A percentile compares a stretch with the other conserved stretches of the same genome.
phyloP scores from a whole-genome alignment of 2,797 vertebrate genomes.

The Potorous gilbertii region DNA sequence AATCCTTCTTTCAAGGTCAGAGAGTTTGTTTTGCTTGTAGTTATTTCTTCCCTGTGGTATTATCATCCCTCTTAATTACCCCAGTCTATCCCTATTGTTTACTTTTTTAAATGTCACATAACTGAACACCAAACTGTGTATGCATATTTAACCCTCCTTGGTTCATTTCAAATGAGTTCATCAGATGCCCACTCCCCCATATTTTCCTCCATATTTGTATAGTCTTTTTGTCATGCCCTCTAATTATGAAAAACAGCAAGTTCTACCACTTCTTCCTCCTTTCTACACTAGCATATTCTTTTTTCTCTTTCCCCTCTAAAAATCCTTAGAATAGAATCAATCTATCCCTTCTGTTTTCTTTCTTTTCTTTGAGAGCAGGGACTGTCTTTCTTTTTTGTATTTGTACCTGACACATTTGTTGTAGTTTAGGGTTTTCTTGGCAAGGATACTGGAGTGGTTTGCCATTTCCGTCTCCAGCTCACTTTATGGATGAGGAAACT shows the following conservation, averaged over 20 bases:
- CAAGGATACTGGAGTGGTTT: background rate
- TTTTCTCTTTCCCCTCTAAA: background rate
- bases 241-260: background rate
- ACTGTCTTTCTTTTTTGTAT: background rate
- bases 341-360: background rate
- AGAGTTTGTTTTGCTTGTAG: background rate
- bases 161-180: background rate
- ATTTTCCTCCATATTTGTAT: background rate
- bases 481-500: background rate
- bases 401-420: background rate
- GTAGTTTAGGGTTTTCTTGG: background rate
- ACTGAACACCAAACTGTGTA: background rate
- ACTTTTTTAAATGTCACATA: background rate
- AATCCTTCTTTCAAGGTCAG: background rate
- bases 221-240: background rate
- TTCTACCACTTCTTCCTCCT: background rate
- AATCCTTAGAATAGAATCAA: background rate
- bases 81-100: background rate
- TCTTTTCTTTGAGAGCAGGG: background rate
- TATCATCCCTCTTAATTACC: background rate
- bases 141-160: background rate
- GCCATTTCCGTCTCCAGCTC: too few relatives aligned
- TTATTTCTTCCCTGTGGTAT: background rate
- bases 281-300: background rate
- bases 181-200: background rate